Base-by-base conservation (phyloP, 2,113 vertebrate genomes). In the Cacatua alba region DNA sequence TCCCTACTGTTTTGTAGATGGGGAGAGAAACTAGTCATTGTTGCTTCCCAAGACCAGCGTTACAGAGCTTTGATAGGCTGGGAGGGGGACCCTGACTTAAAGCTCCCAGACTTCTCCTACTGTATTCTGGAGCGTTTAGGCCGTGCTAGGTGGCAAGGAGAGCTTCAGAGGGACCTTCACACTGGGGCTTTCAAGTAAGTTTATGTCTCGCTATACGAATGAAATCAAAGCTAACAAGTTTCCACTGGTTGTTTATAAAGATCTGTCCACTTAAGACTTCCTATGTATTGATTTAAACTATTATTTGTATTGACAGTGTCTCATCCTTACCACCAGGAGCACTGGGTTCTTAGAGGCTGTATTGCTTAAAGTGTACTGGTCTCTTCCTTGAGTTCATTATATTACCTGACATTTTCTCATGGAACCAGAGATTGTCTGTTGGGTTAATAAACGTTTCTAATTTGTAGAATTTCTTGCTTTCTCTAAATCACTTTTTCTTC, bases 41-140 rank as follows among this genome's bases (percentile, higher is more conserved):
- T 99, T 64, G 99, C 99, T 17, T 99, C 98, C 55, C 99, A 99
- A 89, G 81, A 65, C 41, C 76, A 98, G 82, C 98, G 99, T 5
- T 99, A 98, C 82, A 97, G 98, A 37, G 94, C 98, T 57, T 91
- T 99, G 74, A 99, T 99, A 31, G 99, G 99, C 19, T 91, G 53
- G 3, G 98, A 99, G 91, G 98, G 98, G 2, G 99, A 99, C 85
- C 99, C 99, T 1, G 99, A 99, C 64, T 35, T 99, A 90, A 99
- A 98, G 78, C 98, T 99, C 11, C 97, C 96, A 0, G 99, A 99
- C 65, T 98, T 98, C 72, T 99, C 99, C 18, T 99, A 99, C 98
- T 99, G 99, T 49, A 98, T 99, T n/a, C 44, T 99, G 98, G 99
- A 99, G 92, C 98, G 99, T 18, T 94, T 99, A 52, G 99, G 99